Conservation (phyloP, 1,140 invertebrate species). For the Drosophila bocki region DNA sequence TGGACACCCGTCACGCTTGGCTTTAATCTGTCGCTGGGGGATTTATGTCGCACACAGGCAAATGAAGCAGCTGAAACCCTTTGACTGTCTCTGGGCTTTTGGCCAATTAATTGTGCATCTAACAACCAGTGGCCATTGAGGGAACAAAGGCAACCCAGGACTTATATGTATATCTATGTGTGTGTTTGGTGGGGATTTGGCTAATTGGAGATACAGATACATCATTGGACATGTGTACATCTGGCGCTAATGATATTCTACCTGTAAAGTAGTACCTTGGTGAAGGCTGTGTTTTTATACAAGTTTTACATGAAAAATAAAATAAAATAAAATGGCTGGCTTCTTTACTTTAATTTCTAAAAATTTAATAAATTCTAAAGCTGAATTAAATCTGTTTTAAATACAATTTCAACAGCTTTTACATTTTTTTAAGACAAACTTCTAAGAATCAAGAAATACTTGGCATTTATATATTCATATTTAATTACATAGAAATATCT, state of each 20-base stretch:
- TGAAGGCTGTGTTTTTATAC: no score
- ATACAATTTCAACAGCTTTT: no score
- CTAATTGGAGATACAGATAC: constrained; percentile 30
- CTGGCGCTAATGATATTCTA: not conserved
- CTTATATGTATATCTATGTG: constrained; percentile 8
- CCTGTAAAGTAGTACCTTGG: not conserved
- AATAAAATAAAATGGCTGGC: no score
- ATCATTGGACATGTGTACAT: constrained; percentile 37
- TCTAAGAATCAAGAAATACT: no score
- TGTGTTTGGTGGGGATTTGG: not conserved
- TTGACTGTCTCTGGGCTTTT: constrained; percentile 46
- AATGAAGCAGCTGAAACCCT: constrained; percentile 25
- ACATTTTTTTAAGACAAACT: no score
- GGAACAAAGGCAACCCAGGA: not conserved
- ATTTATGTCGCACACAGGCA: constrained; percentile 28
- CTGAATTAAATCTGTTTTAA: no score
- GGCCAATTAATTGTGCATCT: constrained; percentile 57
- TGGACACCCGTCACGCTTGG: constrained; percentile 8
- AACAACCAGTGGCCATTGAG: constrained; percentile 12
- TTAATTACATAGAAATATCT: not conserved
- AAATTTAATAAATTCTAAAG: no score
- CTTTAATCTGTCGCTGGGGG: constrained; percentile 14
- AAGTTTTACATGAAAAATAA: no score
- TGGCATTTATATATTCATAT: no score
- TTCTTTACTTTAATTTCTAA: no score